A percentile compares a stretch with the other conserved stretches of the same genome.
Evolutionary conservation across 2,888 invertebrate genomes (phyloP).

Genomic region (Empis stercorea): DNA sequence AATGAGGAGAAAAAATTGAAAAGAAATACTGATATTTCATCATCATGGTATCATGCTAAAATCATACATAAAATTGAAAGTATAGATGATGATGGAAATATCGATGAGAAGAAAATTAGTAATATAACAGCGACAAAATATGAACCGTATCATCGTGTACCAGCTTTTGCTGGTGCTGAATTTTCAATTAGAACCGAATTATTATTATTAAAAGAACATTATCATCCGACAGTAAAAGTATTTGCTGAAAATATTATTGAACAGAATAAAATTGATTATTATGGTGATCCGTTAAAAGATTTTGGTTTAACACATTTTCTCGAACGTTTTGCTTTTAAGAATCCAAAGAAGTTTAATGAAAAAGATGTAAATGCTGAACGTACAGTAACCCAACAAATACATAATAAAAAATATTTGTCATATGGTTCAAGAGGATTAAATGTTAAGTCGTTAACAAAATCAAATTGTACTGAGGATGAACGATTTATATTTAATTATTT

Average conservation of each 20-base stretch:
- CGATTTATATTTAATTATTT: slow-evolving; percentile 45
- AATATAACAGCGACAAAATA: slow-evolving; percentile 42
- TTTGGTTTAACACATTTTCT: slow-evolving; percentile 83
- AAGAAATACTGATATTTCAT: slow-evolving; percentile 16
- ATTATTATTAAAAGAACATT: slow-evolving; percentile 56
- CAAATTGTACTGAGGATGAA: slow-evolving; percentile 82
- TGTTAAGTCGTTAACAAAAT: slow-evolving; percentile 55
- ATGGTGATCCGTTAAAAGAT: slow-evolving; percentile 88
- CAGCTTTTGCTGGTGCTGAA: slow-evolving; percentile 68
- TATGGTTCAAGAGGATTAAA: slow-evolving; percentile 56
- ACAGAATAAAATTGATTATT: slow-evolving; percentile 64
- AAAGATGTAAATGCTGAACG: slow-evolving; percentile 36
- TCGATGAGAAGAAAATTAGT: slow-evolving; percentile 27
- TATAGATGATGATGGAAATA: not conserved
- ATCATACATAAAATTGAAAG: slow-evolving; percentile 11
- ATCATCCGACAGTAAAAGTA: slow-evolving; percentile 81
- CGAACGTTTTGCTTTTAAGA: slow-evolving; percentile 91
- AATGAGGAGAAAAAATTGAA: slow-evolving; percentile 14
- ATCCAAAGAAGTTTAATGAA: slow-evolving; percentile 55
- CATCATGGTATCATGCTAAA: slow-evolving; percentile 30
- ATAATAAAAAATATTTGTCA: slow-evolving; percentile 50
- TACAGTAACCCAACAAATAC: slow-evolving; percentile 11
- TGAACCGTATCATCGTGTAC: slow-evolving; percentile 66
- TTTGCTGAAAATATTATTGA: slow-evolving; percentile 70
- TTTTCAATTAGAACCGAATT: slow-evolving; percentile 63